Evolutionary conservation across 2,888 invertebrate genomes (phyloP).

Genomic region (Scaptomyza flava): DNA sequence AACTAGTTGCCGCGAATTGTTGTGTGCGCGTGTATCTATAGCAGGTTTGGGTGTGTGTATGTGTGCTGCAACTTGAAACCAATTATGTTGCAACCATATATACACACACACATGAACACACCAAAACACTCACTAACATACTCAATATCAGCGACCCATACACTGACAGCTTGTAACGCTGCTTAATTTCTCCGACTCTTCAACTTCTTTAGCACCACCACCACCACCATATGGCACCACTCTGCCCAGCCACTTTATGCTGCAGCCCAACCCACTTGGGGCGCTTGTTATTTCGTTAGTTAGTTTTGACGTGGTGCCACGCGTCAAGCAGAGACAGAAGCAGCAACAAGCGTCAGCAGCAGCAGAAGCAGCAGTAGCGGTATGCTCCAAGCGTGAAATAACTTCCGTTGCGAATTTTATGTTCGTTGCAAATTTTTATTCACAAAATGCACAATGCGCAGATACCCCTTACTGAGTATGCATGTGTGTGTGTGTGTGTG

Average conservation of each 20-base stretch:
- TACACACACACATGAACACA: slow-evolving; percentile 12
- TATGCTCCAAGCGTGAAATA: slow-evolving; percentile 79
- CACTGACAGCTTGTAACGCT: slow-evolving; percentile 67
- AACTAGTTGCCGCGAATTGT: slow-evolving; percentile 70
- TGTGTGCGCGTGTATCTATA: slow-evolving; percentile 26
- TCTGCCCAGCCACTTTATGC: slow-evolving; percentile 8
- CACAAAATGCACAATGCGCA: slow-evolving; percentile 75
- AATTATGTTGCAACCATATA: slow-evolving; percentile 58
- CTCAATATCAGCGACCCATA: slow-evolving; percentile 18
- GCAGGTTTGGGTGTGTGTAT: slow-evolving; percentile 10
- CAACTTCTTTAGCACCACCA: slow-evolving; percentile 16
- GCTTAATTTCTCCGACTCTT: slow-evolving; percentile 62
- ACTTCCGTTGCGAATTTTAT: slow-evolving; percentile 81
- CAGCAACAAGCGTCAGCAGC: not conserved
- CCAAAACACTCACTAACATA: slow-evolving; percentile 7
- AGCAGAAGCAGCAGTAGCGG: slow-evolving; percentile 8
- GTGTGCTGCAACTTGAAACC: slow-evolving; percentile 67
- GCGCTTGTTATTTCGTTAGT: slow-evolving; percentile 70
- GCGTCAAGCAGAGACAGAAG: slow-evolving; percentile 11
- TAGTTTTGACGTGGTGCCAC: slow-evolving; percentile 64
- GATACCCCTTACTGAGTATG: slow-evolving; percentile 21
- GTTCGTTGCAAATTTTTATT: slow-evolving; percentile 75
- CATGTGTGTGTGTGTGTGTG: slow-evolving; percentile 5
- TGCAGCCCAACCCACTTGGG: slow-evolving; percentile 3
- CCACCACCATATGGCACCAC: not conserved